Percentiles rank a stretch among this genome's conserved stretches.
These are phyloP conservation scores for Pammene aurita DNA, from an alignment of 2,888 invertebrate genomes.

Conservation along the genomic window DNA sequence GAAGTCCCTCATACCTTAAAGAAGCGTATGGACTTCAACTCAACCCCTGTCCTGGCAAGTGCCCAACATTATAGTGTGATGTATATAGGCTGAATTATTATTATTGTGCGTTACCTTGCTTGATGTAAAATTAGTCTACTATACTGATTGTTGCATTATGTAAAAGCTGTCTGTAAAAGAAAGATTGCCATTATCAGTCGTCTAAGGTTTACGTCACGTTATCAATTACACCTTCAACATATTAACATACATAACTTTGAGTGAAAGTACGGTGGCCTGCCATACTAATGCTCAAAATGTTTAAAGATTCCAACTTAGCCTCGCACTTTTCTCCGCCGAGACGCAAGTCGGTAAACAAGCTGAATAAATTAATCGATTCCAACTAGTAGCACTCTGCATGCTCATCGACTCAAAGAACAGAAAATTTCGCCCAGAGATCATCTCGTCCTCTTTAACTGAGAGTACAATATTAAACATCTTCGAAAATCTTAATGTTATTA, in stretches of 20 bases:
- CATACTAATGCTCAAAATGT: constrained; percentile 80
- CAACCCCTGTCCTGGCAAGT: too few species aligned
- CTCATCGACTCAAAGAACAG: constrained; percentile 66
- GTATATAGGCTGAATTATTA: too few species aligned
- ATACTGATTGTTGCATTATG: constrained; percentile 28
- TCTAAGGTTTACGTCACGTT: constrained; percentile 73
- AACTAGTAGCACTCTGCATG: constrained; percentile 67
- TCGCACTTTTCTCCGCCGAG: constrained; percentile 75
- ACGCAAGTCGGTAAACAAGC: constrained; percentile 72
- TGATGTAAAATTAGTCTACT: too few species aligned
- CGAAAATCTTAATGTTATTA: not conserved
- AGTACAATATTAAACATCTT: not conserved
- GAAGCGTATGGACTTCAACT: too few species aligned
- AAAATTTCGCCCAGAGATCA: constrained; percentile 18
- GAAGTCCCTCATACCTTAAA: too few species aligned
- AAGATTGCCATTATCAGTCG: constrained; percentile 49
- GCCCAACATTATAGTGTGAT: too few species aligned
- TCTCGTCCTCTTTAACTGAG: not conserved
- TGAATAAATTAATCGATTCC: constrained; percentile 77
- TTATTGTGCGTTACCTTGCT: too few species aligned
- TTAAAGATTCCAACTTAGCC: constrained; percentile 78
- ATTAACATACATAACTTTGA: constrained; percentile 80
- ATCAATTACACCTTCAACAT: constrained; percentile 72
- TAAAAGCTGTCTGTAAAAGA: constrained; percentile 30
- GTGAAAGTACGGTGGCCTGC: constrained; percentile 77